Base-by-base conservation (phyloP, 2,113 vertebrate genomes). In the Plecturocebus donacophilus region DNA sequence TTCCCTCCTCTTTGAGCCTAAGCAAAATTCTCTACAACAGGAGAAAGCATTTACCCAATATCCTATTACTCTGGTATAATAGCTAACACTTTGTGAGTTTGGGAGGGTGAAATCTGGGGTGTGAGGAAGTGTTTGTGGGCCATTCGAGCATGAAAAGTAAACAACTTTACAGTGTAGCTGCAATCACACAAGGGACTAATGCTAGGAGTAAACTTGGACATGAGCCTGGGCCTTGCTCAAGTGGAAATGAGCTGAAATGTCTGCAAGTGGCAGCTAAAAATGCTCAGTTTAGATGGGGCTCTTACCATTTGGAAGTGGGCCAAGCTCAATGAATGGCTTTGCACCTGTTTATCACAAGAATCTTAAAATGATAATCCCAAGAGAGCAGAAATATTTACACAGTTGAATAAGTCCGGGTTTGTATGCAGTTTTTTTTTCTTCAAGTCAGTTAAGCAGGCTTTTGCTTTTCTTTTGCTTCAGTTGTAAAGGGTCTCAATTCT, bases 311-410 rank as follows among this genome's bases (percentile, higher is more conserved):
- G 79, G 49, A 71, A 64, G n/a, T 13, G 45, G 93, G 35, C 49
- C 83, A 71, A 3, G 13, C 42, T 95, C 8, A 14, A 3, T 66
- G 27, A 73, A 79, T 70, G 49, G 38, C 38, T 95, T 79, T 86
- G 71, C 35, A 94, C n/a, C 66, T 95, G 73, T 92, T 87, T 93
- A 42, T 77, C 73, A 71, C 52, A 88, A 86, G 64, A 52, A n/a
- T 81, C 87, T 81, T 88, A 89, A 91, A 95, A 88, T 73, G 40
- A 82, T 91, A 85, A 89, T 95, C 38, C 56, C 66, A 76, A 92
- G 32, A 54, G 76, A 85, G 38, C 56, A 95, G 87, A 81, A 45
- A 52, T 77, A 58, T 85, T 87, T 38, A 23, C 42, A 42, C 1
- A 8, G 42, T 82, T 83, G 75, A 70, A 68, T 68, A 91, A 58